Percentiles rank a stretch among this genome's conserved stretches.
These are phyloP conservation scores for Unio delphinus DNA, from an alignment of 2,888 invertebrate genomes.

Conservation along the genomic window DNA sequence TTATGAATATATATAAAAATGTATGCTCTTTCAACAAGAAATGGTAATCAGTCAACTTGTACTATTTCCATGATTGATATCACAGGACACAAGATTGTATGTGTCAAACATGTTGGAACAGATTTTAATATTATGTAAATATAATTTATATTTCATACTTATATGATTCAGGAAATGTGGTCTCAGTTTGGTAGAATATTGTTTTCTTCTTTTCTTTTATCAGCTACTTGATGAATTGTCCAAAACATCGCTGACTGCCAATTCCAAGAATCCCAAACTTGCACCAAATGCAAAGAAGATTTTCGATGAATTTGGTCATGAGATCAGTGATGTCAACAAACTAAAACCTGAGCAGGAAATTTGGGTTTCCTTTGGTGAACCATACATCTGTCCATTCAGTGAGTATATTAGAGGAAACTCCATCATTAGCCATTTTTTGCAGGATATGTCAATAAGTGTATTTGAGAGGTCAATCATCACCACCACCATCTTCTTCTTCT, in stretches of 20 bases:
- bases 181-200: no score
- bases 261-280: slow-evolving; percentile 56
- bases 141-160: no score
- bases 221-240: slow-evolving; percentile 68
- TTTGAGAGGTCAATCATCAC: neutral
- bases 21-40: no score
- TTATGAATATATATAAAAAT: no score
- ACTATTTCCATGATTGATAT: no score
- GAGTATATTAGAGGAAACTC: slow-evolving; percentile 27
- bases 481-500: neutral
- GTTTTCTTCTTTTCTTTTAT: slow-evolving; percentile 7
- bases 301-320: slow-evolving; percentile 61
- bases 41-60: no score
- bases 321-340: slow-evolving; percentile 57
- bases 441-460: no score
- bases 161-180: no score
- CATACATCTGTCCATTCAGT: slow-evolving; percentile 68
- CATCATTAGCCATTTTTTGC: neutral
- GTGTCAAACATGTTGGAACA: no score
- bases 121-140: no score
- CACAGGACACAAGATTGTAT: no score
- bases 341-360: slow-evolving; percentile 64
- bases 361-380: slow-evolving; percentile 69
- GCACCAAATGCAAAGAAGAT: slow-evolving; percentile 63
- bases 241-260: slow-evolving; percentile 32